Base-by-base conservation (phyloP, 2,797 vertebrate genomes). In the Coreius guichenoti region DNA sequence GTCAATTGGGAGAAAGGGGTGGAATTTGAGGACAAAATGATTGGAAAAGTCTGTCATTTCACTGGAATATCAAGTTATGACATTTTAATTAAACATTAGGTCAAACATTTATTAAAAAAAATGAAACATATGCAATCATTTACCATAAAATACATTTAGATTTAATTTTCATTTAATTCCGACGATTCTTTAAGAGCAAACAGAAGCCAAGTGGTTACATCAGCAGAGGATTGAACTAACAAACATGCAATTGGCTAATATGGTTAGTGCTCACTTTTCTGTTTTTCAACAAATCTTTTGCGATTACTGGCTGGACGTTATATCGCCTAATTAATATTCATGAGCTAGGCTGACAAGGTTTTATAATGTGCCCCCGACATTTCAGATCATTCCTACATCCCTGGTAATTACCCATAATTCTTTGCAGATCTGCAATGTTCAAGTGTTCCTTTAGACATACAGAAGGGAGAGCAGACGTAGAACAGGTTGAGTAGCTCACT, bases 401-500 rank as follows among this genome's bases (percentile, higher is more conserved):
- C 47, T 63, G 70, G 39, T 82, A 39, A 82, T 73, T 82, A 65
- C 73, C 74, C 39, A 78, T 26, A 58, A 33, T 72, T 77, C 73
- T 83, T 72, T 83, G 51, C 72, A 19, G 21, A 63, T 36, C 39
- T 51, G 61, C 69, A 39, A 45, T 86, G 68, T 56, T 47, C 75
- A 81, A 82, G 21, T 61, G 45, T 47, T 36, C 14, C 29, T 76
- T 70, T 74, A 72, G 21, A 45, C 54, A 56, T 45, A 47, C 78
- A 74, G 56, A 74, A 70, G 36, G 36, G 45, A 72, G 54, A 29
- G 63, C 76, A 84, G 63, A 78, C 29, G 23, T 13, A 72, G n/a
- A 83, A 82, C 54, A 73, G 81, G 78, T 73, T 54, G 31, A 83
- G 54, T n/a, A 73, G 67, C 74, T 61, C 56, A 67, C 54, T 39